Conservation (phyloP, 2,113 vertebrate species). For the Hyperopisus bebe region DNA sequence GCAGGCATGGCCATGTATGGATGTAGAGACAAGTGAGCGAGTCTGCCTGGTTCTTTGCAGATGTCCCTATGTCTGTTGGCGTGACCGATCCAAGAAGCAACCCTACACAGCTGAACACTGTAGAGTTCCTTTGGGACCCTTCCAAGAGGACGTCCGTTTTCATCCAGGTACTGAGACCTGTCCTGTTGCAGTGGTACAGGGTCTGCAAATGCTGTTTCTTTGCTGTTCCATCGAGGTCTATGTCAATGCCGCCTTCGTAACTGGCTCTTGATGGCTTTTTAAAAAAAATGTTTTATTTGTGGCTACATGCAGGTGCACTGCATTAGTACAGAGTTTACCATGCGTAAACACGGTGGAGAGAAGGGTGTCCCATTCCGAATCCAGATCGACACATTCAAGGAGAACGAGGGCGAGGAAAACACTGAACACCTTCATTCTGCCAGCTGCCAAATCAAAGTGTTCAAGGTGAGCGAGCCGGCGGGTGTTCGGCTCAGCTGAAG, state of each 20-base stretch:
- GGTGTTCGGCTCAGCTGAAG: background rate
- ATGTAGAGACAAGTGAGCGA: background rate
- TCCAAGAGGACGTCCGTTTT: slow-evolving; percentile 92
- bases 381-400: slow-evolving; percentile 94
- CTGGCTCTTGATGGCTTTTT: background rate
- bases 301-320: slow-evolving; percentile 76
- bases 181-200: background rate
- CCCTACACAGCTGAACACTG: slow-evolving; percentile 93
- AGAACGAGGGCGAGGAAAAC: slow-evolving; percentile 82
- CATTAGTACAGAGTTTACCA: slow-evolving; percentile 97
- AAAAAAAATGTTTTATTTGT: background rate
- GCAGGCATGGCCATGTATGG: background rate
- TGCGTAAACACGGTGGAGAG: slow-evolving; percentile 93
- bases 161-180: slow-evolving; percentile 74
- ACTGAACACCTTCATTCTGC: slow-evolving; percentile 92
- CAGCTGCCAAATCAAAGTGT: slow-evolving; percentile 98
- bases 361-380: slow-evolving; percentile 94
- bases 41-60: slow-evolving; percentile 53
- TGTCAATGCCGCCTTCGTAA: background rate
- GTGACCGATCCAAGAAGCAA: slow-evolving; percentile 92
- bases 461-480: slow-evolving; percentile 70
- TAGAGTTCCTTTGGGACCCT: slow-evolving; percentile 96
- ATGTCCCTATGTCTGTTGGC: slow-evolving; percentile 95
- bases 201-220: background rate
- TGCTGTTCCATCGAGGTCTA: background rate